Evolutionary conservation across 2,888 invertebrate species (phyloP).

Genomic region (Hydropsyche betteni): DNA sequence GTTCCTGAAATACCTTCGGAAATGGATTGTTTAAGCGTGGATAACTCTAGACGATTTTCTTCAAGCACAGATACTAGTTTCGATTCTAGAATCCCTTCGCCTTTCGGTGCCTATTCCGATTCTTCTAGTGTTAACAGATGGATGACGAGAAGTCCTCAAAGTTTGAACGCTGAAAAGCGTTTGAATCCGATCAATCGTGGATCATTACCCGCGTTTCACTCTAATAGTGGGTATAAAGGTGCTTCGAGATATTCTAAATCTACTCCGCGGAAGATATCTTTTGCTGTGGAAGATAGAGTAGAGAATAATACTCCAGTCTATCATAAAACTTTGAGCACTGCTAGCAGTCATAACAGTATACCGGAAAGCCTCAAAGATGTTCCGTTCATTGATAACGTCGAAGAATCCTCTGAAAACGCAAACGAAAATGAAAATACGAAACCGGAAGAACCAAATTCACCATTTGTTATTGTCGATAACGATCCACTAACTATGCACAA

Average conservation of each 20-base stretch:
- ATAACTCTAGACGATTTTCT: conserved; percentile 45
- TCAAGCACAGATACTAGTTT: conserved; percentile 45
- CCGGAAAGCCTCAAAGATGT: conserved; percentile 50
- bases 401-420: conserved; percentile 25
- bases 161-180: neutral
- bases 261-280: conserved; percentile 45
- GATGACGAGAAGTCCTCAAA: conserved; percentile 14
- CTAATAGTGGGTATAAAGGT: neutral
- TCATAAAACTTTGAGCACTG: conserved; percentile 42
- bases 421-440: neutral
- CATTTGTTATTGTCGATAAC: neutral
- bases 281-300: conserved; percentile 40
- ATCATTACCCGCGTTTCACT: neutral
- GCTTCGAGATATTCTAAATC: neutral
- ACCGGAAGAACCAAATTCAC: neutral
- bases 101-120: conserved; percentile 35
- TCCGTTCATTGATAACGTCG: conserved; percentile 49
- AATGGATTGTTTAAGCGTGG: conserved; percentile 36
- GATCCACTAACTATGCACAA: neutral
- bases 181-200: neutral
- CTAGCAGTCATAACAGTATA: conserved; percentile 44
- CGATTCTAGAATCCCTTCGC: conserved; percentile 47
- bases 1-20: conserved; percentile 36
- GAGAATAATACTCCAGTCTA: neutral
- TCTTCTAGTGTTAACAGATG: conserved; percentile 31